Percentiles rank a stretch among this genome's conserved stretches.
Evolutionary conservation across 1,140 invertebrate genomes (phyloP).

Genomic region (Tenebrio molitor): DNA sequence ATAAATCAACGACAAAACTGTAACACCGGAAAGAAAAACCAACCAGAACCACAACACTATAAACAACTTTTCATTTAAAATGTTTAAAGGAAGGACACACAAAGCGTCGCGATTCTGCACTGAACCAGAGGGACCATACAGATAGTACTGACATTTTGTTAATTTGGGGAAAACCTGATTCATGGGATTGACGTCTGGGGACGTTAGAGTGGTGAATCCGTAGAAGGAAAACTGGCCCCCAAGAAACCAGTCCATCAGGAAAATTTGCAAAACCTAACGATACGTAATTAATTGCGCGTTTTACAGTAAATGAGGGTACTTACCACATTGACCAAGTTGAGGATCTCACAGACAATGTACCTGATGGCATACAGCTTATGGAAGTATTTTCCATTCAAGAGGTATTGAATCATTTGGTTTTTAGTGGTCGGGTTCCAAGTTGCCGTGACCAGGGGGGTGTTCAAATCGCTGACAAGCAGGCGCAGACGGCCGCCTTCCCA

Average conservation of each 20-base stretch:
- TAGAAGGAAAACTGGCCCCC: conserved; percentile 81
- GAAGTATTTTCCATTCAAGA: conserved; percentile 69
- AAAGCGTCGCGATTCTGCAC: conserved; percentile 75
- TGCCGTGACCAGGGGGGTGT: conserved; percentile 69
- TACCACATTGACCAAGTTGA: conserved; percentile 80
- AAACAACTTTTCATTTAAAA: conserved; percentile 87
- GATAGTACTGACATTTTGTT: conserved; percentile 83
- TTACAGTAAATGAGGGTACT: conserved; percentile 59
- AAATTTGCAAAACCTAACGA: conserved; percentile 73
- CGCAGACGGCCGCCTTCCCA: conserved; percentile 78
- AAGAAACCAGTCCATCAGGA: conserved; percentile 80
- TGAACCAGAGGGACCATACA: conserved; percentile 75
- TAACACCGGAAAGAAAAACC: conserved; percentile 74
- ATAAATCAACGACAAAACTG: conserved; percentile 76
- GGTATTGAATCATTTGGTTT: conserved; percentile 70
- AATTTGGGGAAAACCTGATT: conserved; percentile 79
- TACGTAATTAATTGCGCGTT: conserved; percentile 10
- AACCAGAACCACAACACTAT: conserved; percentile 88
- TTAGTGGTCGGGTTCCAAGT: conserved; percentile 71
- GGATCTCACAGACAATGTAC: conserved; percentile 79
- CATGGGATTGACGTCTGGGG: conserved; percentile 70
- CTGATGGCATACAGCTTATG: conserved; percentile 78
- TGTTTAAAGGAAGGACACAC: conserved; percentile 82
- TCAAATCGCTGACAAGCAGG: conserved; percentile 68
- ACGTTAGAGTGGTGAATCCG: conserved; percentile 72